These are phyloP conservation scores for Lottia scabra DNA, from an alignment of 2,888 invertebrate species.

Conservation along the genomic window DNA sequence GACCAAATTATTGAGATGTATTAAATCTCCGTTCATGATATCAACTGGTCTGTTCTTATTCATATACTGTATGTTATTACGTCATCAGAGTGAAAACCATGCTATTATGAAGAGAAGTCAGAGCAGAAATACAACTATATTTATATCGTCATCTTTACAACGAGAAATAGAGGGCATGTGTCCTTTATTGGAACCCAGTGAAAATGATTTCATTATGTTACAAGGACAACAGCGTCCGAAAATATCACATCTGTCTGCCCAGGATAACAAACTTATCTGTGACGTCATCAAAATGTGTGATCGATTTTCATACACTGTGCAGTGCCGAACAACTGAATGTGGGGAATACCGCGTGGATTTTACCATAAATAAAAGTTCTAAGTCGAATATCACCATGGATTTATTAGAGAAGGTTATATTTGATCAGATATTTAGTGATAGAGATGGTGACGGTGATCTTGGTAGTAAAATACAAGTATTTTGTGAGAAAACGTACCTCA, in stretches of 20 bases:
- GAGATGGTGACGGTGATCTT: background rate
- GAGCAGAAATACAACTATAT: background rate
- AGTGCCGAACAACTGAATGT: background rate
- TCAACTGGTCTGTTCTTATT: too few species aligned
- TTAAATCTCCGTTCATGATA: background rate
- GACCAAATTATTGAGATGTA: background rate
- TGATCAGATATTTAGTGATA: background rate
- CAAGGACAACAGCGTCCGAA: background rate
- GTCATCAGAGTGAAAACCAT: too few species aligned
- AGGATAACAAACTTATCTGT: background rate
- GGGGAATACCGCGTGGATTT: background rate
- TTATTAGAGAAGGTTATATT: background rate
- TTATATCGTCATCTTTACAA: background rate
- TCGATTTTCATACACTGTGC: background rate
- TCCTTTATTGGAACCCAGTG: background rate
- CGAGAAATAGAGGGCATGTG: background rate
- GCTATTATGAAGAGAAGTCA: too few species aligned
- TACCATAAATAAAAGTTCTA: background rate
- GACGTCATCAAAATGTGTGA: constrained; percentile 2
- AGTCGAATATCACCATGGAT: background rate
- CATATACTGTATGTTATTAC: too few species aligned
- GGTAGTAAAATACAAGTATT: background rate
- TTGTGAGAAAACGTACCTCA: background rate
- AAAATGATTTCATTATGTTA: background rate
- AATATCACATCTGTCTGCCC: background rate